Conservation (phyloP, 2,888 invertebrate species). For the Lydus trimaculatus region DNA sequence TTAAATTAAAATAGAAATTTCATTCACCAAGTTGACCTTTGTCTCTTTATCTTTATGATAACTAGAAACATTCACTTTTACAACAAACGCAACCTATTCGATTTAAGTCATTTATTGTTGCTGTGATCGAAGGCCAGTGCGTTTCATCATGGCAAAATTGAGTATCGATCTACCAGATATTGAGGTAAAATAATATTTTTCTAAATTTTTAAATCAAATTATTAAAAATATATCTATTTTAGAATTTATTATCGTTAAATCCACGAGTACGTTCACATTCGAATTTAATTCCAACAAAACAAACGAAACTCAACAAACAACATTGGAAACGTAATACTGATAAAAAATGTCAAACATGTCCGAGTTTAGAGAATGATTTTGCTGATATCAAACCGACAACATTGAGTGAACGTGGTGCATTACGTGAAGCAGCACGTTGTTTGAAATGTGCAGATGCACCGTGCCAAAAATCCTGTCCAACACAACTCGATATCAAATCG, state of each 20-base stretch:
- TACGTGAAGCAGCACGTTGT: slow-evolving; percentile 88
- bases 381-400: slow-evolving; percentile 98
- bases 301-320: slow-evolving; percentile 86
- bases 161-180: slow-evolving; percentile 83
- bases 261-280: slow-evolving; percentile 81
- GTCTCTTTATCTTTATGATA: background rate
- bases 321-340: slow-evolving; percentile 96
- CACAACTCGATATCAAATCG: slow-evolving; percentile 94
- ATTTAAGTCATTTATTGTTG: background rate
- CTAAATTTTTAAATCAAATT: too few species aligned
- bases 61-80: background rate
- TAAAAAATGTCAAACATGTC: slow-evolving; percentile 81
- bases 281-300: slow-evolving; percentile 80
- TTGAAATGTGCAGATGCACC: slow-evolving; percentile 96
- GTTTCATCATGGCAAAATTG: slow-evolving; percentile 60
- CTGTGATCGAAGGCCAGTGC: slow-evolving; percentile 41
- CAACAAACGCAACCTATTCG: background rate
- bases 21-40: background rate
- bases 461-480: slow-evolving; percentile 98
- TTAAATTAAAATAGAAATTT: background rate
- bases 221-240: slow-evolving; percentile 55
- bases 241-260: slow-evolving; percentile 89
- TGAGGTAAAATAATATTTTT: too few species aligned
- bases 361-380: slow-evolving; percentile 84
- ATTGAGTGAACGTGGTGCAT: slow-evolving; percentile 91